A percentile compares a stretch with the other conserved stretches of the same genome.
Conservation (phyloP, 1,140 invertebrate species). For the Bombus pyrosoma region DNA sequence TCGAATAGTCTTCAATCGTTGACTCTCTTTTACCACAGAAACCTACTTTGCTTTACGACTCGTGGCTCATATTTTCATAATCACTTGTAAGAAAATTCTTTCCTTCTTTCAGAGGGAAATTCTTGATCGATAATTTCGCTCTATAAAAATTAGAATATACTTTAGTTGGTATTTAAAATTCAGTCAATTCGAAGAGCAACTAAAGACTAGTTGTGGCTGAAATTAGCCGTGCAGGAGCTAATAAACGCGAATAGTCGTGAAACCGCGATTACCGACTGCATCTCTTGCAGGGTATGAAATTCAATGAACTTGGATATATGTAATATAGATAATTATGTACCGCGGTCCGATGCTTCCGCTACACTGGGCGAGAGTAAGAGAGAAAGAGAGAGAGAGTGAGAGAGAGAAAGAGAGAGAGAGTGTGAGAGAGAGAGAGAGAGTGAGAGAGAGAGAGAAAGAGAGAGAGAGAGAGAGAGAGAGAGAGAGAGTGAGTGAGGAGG, state of each 20-base stretch:
- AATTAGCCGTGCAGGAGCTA: too few relatives aligned
- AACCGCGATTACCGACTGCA: too few relatives aligned
- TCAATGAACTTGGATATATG: too few relatives aligned
- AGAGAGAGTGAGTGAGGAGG: background rate
- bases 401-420: background rate
- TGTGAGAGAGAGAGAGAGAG: background rate
- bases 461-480: background rate
- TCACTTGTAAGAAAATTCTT: too few relatives aligned
- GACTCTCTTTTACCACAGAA: background rate
- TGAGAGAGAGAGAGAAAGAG: background rate
- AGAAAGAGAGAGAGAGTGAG: background rate
- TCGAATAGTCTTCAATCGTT: background rate
- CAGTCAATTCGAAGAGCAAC: too few relatives aligned
- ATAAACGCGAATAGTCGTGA: too few relatives aligned
- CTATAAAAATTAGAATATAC: too few relatives aligned
- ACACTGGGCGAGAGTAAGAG: background rate
- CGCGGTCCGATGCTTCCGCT: too few relatives aligned
- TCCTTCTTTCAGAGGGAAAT: background rate
- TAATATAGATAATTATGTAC: too few relatives aligned
- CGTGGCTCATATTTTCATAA: background rate
- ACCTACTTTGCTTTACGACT: background rate
- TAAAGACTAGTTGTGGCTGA: too few relatives aligned
- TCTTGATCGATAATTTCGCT: background rate
- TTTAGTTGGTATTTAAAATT: background rate
- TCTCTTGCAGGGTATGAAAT: too few relatives aligned